Conservation (phyloP, 2,888 invertebrate species). For the Escarpia spicata region DNA sequence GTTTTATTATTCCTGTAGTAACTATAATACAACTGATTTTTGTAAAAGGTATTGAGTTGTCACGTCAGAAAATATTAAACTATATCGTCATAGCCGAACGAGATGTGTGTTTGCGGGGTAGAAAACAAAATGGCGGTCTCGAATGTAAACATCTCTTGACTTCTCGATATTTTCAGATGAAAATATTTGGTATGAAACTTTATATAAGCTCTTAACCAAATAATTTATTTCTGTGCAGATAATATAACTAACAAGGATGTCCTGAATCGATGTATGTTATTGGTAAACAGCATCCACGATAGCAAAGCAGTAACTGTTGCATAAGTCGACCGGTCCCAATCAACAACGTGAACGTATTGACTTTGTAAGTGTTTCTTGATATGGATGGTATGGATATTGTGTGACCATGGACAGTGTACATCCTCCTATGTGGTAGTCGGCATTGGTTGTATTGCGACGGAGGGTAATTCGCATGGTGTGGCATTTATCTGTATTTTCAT, state of each 20-base stretch:
- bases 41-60: not conserved
- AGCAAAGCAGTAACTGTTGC: not conserved
- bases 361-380: too few relatives aligned
- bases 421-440: too few relatives aligned
- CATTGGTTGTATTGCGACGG: too few relatives aligned
- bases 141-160: not conserved
- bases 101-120: constrained; percentile 16
- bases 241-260: not conserved
- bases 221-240: not conserved
- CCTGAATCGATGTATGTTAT: not conserved
- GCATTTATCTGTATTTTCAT: too few relatives aligned
- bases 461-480: too few relatives aligned
- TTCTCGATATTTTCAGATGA: not conserved
- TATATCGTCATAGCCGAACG: constrained; percentile 2
- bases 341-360: not conserved
- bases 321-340: not conserved
- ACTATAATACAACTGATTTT: not conserved
- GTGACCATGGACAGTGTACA: too few relatives aligned
- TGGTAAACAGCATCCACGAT: not conserved
- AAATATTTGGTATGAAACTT: not conserved
- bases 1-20: not conserved
- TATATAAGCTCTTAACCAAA: not conserved
- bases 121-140: not conserved
- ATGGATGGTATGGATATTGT: too few relatives aligned
- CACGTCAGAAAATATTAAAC: not conserved